These are phyloP conservation scores for Octodon degus DNA, from an alignment of 2,113 vertebrate species.

Conservation along the genomic window DNA sequence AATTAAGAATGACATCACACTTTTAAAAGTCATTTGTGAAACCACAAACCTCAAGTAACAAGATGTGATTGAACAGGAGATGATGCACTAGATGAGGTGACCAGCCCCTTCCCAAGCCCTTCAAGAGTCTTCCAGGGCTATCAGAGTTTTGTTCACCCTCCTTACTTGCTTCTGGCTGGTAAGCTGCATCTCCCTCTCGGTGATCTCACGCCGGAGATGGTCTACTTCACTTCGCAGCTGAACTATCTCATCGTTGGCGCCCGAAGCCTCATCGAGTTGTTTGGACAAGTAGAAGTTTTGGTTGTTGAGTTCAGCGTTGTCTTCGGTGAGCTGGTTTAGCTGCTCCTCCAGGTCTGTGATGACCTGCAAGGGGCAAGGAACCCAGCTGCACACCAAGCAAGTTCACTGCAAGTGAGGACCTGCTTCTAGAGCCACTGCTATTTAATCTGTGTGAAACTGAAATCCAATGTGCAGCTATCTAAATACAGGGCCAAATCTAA, in stretches of 20 bases:
- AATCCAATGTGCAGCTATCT: neutral
- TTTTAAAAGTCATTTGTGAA: slow-evolving; percentile 25
- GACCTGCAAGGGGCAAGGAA: slow-evolving; percentile 87
- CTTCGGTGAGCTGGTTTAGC: slow-evolving; percentile 95
- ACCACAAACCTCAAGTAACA: neutral
- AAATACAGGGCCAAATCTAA: neutral
- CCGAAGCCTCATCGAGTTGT: slow-evolving; percentile 96
- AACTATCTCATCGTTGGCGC: slow-evolving; percentile 93
- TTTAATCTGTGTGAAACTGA: too few relatives aligned
- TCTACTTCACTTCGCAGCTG: slow-evolving; percentile 96
- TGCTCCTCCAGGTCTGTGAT: slow-evolving; percentile 99
- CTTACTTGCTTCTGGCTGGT: slow-evolving; percentile 98
- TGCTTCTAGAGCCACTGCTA: neutral
- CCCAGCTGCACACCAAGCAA: neutral
- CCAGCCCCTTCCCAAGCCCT: neutral
- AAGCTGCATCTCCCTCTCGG: slow-evolving; percentile 98
- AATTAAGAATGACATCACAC: neutral
- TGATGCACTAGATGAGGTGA: neutral
- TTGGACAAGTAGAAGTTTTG: slow-evolving; percentile 99
- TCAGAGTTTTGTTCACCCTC: fast-evolving
- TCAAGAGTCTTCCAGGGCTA: neutral
- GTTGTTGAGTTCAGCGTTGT: slow-evolving; percentile 97
- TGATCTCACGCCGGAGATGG: slow-evolving; percentile 96
- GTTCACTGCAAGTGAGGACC: neutral
- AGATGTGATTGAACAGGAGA: neutral